Percentiles rank a stretch among this genome's conserved stretches.
Conservation (phyloP, 2,888 invertebrate species). For the Entomobrya multifasciata region DNA sequence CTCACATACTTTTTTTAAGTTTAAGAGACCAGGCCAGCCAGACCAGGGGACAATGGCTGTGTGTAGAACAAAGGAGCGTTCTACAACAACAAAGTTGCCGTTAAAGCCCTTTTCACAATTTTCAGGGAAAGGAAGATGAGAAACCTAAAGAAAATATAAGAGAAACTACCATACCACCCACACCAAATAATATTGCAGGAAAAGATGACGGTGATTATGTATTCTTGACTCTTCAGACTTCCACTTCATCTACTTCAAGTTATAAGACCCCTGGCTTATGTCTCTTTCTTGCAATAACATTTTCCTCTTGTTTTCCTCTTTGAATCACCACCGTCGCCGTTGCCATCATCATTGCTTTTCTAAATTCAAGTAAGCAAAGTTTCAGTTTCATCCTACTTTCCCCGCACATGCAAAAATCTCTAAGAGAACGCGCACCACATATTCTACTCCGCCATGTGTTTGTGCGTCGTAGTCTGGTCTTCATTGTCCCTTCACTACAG, state of each 20-base stretch:
- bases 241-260: conserved; percentile 74
- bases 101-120: conserved; percentile 19
- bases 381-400: background rate
- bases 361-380: too few species aligned
- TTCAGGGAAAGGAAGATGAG: too few species aligned
- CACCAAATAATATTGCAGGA: too few species aligned
- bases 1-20: too few species aligned
- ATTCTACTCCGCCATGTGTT: too few species aligned
- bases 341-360: background rate
- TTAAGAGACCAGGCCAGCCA: too few species aligned
- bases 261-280: conserved; percentile 67
- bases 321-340: background rate
- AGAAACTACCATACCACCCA: background rate
- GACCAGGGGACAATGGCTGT: too few species aligned
- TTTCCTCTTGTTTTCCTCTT: background rate
- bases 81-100: too few species aligned
- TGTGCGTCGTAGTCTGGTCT: too few species aligned
- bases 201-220: conserved; percentile 64
- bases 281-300: background rate
- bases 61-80: conserved; percentile 23
- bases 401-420: conserved; percentile 3
- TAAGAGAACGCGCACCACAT: background rate
- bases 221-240: conserved; percentile 71
- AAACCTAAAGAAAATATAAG: background rate
- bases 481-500: background rate